Percentiles rank a stretch among this genome's conserved stretches.
phyloP scores from a whole-genome alignment of 2,113 vertebrate genomes.

The Octodon degus region DNA sequence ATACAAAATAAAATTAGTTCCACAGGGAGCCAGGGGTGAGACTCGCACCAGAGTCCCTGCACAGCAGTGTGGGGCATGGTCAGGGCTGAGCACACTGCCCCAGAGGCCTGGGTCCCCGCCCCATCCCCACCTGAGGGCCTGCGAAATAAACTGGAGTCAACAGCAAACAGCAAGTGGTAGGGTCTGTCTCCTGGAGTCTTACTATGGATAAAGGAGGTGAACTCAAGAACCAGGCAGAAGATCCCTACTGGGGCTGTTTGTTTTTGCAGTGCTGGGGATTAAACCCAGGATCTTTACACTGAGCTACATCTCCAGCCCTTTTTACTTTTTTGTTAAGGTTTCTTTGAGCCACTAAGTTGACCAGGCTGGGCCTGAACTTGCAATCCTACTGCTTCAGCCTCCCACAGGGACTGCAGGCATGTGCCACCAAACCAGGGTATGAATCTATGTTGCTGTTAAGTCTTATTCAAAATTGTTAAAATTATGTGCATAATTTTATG shows the following conservation, averaged over 20 bases:
- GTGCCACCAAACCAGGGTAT: background rate
- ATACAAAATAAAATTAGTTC: background rate
- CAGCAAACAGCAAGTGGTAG: fast-evolving
- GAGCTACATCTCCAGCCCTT: background rate
- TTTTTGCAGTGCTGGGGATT: background rate
- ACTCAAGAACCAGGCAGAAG: too few species aligned
- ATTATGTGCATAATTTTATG: background rate
- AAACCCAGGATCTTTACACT: background rate
- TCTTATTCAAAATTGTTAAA: background rate
- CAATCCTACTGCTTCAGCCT: background rate
- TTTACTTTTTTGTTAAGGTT: background rate
- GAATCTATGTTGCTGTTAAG: background rate
- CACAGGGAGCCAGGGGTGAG: background rate
- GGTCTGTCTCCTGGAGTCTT: background rate
- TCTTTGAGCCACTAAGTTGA: background rate
- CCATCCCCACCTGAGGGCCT: background rate
- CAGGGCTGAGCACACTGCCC: background rate
- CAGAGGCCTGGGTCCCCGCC: background rate
- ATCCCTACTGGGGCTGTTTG: background rate
- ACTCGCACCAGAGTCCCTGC: background rate
- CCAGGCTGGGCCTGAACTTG: background rate
- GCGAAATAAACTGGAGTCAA: background rate
- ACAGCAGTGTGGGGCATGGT: background rate
- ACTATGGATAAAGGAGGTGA: background rate
- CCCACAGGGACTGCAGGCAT: background rate